phyloP scores from a whole-genome alignment of 1,140 invertebrate species.

The Sinonovacula constricta region DNA sequence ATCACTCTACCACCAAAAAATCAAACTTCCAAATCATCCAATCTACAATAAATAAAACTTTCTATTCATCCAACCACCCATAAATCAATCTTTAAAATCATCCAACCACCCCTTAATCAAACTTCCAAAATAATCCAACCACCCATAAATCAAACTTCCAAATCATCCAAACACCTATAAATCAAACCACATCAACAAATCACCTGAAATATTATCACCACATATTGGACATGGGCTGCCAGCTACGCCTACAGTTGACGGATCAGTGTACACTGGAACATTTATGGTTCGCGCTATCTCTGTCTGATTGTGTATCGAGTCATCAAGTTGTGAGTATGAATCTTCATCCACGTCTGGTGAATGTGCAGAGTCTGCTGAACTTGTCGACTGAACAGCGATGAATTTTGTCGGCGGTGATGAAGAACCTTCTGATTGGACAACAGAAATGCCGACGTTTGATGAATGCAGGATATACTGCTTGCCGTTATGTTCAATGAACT shows the following conservation, averaged over 20 bases:
- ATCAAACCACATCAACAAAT: too few species aligned
- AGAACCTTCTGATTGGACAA: background rate
- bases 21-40: too few species aligned
- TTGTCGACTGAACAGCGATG: background rate
- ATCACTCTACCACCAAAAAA: too few species aligned
- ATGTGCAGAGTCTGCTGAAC: background rate
- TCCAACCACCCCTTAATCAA: too few species aligned
- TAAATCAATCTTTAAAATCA: too few species aligned
- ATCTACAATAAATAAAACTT: too few species aligned
- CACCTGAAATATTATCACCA: slow-evolving; percentile 73
- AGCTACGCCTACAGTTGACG: background rate
- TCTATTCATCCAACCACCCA: too few species aligned
- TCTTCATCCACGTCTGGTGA: background rate
- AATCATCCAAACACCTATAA: too few species aligned
- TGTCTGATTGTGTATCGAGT: slow-evolving; percentile 12
- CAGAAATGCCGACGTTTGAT: background rate
- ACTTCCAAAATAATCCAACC: too few species aligned
- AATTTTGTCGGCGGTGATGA: background rate
- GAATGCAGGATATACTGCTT: slow-evolving; percentile 47
- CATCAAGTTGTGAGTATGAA: slow-evolving; percentile 23
- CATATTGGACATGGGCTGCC: slow-evolving; percentile 67
- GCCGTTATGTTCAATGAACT: slow-evolving; percentile 39
- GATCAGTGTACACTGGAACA: slow-evolving; percentile 6
- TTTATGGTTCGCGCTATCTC: slow-evolving; percentile 17
- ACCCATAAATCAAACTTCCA: too few species aligned